These are phyloP conservation scores for Diloba caeruleocephala DNA, from an alignment of 2,888 invertebrate species.

Conservation along the genomic window DNA sequence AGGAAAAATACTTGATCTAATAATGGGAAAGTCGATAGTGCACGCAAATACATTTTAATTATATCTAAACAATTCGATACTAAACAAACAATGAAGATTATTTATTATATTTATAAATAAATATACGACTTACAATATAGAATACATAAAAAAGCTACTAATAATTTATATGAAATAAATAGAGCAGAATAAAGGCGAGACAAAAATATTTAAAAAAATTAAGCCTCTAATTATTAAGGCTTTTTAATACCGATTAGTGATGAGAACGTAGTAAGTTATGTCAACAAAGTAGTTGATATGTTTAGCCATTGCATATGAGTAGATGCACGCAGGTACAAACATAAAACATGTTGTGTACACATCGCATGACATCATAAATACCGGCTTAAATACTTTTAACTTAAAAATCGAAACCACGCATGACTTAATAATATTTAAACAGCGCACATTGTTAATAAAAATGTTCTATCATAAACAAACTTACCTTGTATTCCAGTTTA, in stretches of 20 bases:
- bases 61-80: too few relatives aligned
- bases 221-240: not conserved
- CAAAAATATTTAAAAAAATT: too few relatives aligned
- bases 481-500: constrained; percentile 29
- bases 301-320: not conserved
- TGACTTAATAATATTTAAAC: not conserved
- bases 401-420: constrained; percentile 8
- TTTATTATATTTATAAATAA: too few relatives aligned
- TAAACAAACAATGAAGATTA: too few relatives aligned
- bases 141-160: too few relatives aligned
- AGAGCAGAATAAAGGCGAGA: too few relatives aligned
- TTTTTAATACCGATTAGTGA: not conserved
- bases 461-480: constrained; percentile 6
- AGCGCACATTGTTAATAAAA: too few relatives aligned
- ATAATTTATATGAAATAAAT: too few relatives aligned
- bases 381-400: constrained; percentile 19
- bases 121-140: too few relatives aligned
- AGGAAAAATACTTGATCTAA: too few relatives aligned
- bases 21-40: too few relatives aligned
- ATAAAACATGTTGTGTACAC: constrained; percentile 6
- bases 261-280: not conserved
- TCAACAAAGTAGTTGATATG: not conserved
- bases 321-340: constrained; percentile 1
- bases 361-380: constrained; percentile 14
- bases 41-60: too few relatives aligned